These are phyloP conservation scores for Pseudopodoces humilis DNA, from an alignment of 2,113 vertebrate species.

Conservation along the genomic window DNA sequence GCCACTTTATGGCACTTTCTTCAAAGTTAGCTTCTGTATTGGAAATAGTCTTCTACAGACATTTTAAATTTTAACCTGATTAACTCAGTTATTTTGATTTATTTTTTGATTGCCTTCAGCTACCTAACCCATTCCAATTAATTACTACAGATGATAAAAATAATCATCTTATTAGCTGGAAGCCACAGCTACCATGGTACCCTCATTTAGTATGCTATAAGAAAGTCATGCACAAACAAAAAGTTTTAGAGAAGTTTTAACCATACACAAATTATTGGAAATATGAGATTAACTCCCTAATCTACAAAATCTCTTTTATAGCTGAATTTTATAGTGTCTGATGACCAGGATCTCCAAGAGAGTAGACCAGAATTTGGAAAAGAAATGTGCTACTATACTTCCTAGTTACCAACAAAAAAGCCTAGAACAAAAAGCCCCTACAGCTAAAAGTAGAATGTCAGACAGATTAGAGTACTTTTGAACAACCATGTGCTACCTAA, in stretches of 20 bases:
- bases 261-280: neutral
- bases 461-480: neutral
- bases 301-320: neutral
- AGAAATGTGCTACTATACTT: neutral
- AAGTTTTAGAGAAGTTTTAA: neutral
- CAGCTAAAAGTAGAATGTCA: neutral
- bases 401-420: neutral
- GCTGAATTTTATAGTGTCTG: neutral
- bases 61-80: neutral
- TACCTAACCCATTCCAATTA: conserved; percentile 44
- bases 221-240: neutral
- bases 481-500: neutral
- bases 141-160: conserved; percentile 17
- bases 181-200: neutral
- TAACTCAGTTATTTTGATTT: conserved; percentile 21
- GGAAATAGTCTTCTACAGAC: neutral
- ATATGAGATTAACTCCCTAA: neutral
- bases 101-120: conserved; percentile 16
- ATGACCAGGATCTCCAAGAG: neutral
- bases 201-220: neutral
- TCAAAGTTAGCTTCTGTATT: neutral
- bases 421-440: neutral
- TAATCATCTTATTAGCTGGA: conserved; percentile 13
- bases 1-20: neutral
- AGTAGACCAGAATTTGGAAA: neutral